Base-by-base conservation (phyloP, 2,113 vertebrate genomes). In the Pangasianodon hypophthalmus region DNA sequence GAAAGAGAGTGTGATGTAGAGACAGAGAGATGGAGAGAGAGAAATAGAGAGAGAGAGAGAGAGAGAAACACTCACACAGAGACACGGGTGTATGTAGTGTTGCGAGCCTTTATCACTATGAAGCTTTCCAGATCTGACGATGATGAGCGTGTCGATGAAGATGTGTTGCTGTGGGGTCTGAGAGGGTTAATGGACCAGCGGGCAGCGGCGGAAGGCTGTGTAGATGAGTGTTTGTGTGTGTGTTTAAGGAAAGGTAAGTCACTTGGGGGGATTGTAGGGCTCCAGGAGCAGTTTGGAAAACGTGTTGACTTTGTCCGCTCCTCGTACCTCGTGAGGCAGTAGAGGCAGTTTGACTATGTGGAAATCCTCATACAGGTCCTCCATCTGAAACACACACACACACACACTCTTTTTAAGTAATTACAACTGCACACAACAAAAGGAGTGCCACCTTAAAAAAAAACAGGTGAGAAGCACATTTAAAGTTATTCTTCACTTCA, bases 321-420 rank as follows among this genome's bases (percentile, higher is more conserved):
- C 98, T 89, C 98, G 96, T 19, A 98, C 98, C 90, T 98, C 98
- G 4, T 98, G 98, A 84, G 97, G 97, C 89, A 98, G 95, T 91
- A 98, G 95, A 0, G 98, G 98, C 92, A 98, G 94, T 94, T 98
- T 98, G 89, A 98, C 95, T 93, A 98, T 98, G 95, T 98, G 98
- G 94, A 98, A 98, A 93, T 98, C 97, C 96, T 98, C 98, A 67
- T 98, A 98, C 41, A 98, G 96, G 92, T 98, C 98, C 91, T 98
- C 98, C 98, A 98, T 98, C 98, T 98, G 94, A 62, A 82, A 62
- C 8, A 87, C 1, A 90, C 10, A 58, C 44, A 88, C 19, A 87
- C 13, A 85, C 18, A 71, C 16, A 81, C 54, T 11, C 52, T 52
- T 13, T 52, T 52, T 52, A 52, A 52, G 52, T 60, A 60, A 60